A percentile compares a stretch with the other conserved stretches of the same genome.
Conservation (phyloP, 2,113 vertebrate species). For the Isurus oxyrinchus region DNA sequence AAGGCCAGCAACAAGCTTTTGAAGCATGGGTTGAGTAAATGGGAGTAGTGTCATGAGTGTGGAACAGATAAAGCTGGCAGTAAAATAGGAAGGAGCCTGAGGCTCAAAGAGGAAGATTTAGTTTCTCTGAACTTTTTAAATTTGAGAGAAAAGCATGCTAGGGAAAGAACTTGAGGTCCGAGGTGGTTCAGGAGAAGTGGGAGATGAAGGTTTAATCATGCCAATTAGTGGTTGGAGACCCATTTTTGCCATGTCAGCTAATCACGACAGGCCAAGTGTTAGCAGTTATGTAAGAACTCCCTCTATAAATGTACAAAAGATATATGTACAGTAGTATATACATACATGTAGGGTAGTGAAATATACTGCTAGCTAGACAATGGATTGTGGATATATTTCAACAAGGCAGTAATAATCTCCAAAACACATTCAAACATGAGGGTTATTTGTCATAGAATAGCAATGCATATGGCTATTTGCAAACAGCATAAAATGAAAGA, state of each 20-base stretch:
- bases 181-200: background rate
- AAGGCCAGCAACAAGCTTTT: background rate
- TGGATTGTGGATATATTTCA: background rate
- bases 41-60: background rate
- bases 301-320: background rate
- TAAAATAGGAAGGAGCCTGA: background rate
- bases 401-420: background rate
- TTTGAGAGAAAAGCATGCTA: background rate
- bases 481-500: background rate
- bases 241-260: background rate
- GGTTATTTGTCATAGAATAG: background rate
- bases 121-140: background rate
- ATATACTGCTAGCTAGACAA: background rate
- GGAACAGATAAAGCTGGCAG: background rate
- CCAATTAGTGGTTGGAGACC: background rate
- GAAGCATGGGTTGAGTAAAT: background rate
- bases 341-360: background rate
- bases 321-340: background rate
- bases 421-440: background rate
- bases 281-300: background rate
- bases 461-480: background rate
- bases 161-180: too few relatives aligned
- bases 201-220: background rate
- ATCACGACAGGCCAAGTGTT: background rate
- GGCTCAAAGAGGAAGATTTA: background rate